Conservation (phyloP, 2,888 invertebrate genomes). For the Diarsia rubi region DNA sequence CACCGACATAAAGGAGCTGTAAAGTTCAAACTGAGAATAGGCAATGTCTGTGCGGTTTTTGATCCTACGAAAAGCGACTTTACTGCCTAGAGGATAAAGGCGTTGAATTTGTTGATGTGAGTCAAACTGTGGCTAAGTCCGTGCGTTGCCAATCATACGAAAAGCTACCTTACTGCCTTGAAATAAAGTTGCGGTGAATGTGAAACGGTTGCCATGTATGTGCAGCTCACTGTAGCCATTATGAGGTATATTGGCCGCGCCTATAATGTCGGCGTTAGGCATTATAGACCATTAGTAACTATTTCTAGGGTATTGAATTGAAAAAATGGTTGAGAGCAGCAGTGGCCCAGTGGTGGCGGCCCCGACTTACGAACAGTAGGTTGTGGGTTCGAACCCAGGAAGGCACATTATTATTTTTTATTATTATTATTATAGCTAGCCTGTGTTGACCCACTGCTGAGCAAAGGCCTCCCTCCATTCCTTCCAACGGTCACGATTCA, state of each 20-base stretch:
- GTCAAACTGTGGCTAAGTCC: too few relatives aligned
- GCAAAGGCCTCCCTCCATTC: too few relatives aligned
- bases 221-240: slow-evolving; percentile 20
- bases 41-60: not conserved
- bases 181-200: too few relatives aligned
- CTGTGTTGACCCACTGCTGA: too few relatives aligned
- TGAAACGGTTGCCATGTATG: not conserved
- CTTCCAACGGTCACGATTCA: too few relatives aligned
- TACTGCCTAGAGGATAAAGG: not conserved
- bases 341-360: too few relatives aligned
- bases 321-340: too few relatives aligned
- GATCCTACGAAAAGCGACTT: not conserved
- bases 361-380: too few relatives aligned
- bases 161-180: slow-evolving; percentile 3
- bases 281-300: not conserved
- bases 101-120: not conserved
- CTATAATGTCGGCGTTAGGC: slow-evolving; percentile 18
- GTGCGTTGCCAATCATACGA: not conserved
- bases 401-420: too few relatives aligned
- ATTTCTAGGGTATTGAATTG: slow-evolving; percentile 19
- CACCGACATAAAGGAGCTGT: not conserved
- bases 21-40: not conserved
- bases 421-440: too few relatives aligned
- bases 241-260: slow-evolving; percentile 38
- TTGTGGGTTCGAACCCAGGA: too few relatives aligned